Evolutionary conservation across 30 jellyfish, hydroid and myxozoan species (phyloP).

Genomic region (Pelagia noctiluca): DNA sequence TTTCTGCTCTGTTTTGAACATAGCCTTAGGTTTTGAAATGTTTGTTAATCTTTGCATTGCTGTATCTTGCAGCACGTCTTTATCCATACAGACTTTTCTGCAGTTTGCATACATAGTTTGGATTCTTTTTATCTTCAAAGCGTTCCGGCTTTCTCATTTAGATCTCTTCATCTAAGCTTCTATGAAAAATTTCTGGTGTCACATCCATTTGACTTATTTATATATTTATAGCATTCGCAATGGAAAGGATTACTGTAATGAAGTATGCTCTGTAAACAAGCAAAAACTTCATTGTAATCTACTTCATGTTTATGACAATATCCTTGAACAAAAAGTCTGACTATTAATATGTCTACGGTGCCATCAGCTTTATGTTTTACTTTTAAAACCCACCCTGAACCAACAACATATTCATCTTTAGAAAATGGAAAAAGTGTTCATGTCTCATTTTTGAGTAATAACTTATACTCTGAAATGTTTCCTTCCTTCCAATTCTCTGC

Average conservation of each 20-base stretch:
- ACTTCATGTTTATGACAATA: conserved; percentile 29
- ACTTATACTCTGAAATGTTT: conserved; percentile 38
- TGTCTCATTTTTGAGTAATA: conserved; percentile 60
- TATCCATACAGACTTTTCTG: conserved; percentile 60
- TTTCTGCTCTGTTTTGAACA: conserved; percentile 41
- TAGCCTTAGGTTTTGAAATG: conserved; percentile 36
- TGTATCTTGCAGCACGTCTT: conserved; percentile 56
- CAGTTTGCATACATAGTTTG: conserved; percentile 50
- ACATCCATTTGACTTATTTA: conserved; percentile 64
- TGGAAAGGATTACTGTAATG: conserved; percentile 44
- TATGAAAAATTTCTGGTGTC: conserved; percentile 56
- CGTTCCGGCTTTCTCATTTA: conserved; percentile 54
- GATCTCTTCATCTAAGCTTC: conserved; percentile 51
- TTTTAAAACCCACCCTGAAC: conserved; percentile 62
- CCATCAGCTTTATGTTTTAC: conserved; percentile 57
- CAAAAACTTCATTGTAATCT: conserved; percentile 60
- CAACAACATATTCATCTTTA: conserved; percentile 30
- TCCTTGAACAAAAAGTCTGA: conserved; percentile 73
- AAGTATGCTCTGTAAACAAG: conserved; percentile 41
- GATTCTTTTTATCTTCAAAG: conserved; percentile 34
- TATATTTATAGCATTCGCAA: conserved; percentile 37
- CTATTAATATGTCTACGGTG: conserved; percentile 37
- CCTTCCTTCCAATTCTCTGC: conserved; percentile 54
- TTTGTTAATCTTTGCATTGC: conserved; percentile 46
- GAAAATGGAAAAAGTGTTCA: conserved; percentile 59